Percentiles rank a stretch among this genome's conserved stretches.
These are phyloP conservation scores for Pristionchus exspectatus DNA, from an alignment of 2,888 invertebrate genomes.

Conservation along the genomic window DNA sequence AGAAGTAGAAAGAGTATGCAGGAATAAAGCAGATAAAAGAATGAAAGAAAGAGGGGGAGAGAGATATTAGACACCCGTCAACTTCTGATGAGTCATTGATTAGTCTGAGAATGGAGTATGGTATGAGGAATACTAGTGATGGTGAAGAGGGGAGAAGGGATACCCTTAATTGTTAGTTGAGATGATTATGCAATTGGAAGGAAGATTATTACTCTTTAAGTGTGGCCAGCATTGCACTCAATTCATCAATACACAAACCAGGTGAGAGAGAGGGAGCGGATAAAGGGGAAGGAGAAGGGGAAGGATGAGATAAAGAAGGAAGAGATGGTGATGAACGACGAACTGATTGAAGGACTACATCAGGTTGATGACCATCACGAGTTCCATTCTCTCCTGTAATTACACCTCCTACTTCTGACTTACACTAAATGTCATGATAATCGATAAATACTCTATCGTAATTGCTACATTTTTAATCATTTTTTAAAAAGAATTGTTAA, in stretches of 20 bases:
- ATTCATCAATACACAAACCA: constrained; percentile 29
- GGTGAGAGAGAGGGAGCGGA: constrained; percentile 4
- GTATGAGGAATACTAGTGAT: constrained; percentile 27
- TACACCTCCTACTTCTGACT: neutral
- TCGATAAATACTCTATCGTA: neutral
- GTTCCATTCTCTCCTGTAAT: neutral
- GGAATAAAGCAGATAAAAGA: neutral
- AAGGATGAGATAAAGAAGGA: constrained; percentile 11
- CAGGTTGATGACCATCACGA: constrained; percentile 30
- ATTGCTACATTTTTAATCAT: too few species aligned
- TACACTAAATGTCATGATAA: neutral
- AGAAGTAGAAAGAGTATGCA: constrained; percentile 2
- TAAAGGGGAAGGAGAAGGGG: constrained; percentile 8
- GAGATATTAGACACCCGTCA: constrained; percentile 34
- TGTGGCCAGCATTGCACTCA: constrained; percentile 51
- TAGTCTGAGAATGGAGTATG: constrained; percentile 25
- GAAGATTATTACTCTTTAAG: constrained; percentile 27
- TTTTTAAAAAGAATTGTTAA: neutral
- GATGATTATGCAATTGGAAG: constrained; percentile 40
- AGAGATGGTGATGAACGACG: constrained; percentile 47
- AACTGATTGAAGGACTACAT: constrained; percentile 44
- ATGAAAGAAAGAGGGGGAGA: neutral
- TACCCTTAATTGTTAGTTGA: constrained; percentile 31
- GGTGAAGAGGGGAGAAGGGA: neutral
- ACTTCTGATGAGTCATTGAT: constrained; percentile 32